Conservation (phyloP, 2,888 invertebrate species). For the Glomeris marginata region DNA sequence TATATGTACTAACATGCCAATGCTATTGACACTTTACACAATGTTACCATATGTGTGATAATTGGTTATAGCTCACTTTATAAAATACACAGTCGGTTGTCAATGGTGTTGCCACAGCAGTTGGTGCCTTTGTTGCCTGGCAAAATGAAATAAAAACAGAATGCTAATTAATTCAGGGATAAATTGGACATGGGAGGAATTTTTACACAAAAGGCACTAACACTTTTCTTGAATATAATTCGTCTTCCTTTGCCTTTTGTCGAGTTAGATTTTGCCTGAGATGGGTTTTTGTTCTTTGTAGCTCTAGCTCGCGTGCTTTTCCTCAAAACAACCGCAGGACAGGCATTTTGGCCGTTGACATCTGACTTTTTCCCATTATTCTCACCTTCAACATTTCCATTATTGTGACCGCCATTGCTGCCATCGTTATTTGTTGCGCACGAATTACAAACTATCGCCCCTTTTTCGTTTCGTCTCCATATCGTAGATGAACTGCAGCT, state of each 20-base stretch:
- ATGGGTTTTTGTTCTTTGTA: conserved; percentile 17
- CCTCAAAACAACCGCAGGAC: conserved; percentile 13
- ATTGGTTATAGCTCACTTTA: too few species aligned
- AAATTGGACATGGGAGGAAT: too few species aligned
- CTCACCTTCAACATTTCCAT: conserved; percentile 3
- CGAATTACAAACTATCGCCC: conserved; percentile 54
- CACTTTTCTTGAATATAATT: conserved; percentile 55
- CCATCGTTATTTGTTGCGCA: conserved; percentile 41
- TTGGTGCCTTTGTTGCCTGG: conserved; percentile 61
- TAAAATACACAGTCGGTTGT: conserved; percentile 65
- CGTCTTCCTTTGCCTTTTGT: conserved; percentile 57
- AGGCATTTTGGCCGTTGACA: conserved; percentile 11
- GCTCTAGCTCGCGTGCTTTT: conserved; percentile 19
- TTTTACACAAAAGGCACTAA: too few species aligned
- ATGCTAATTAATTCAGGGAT: neutral
- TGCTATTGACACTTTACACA: conserved; percentile 3
- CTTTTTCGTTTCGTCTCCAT: conserved; percentile 59
- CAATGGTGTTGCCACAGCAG: conserved; percentile 62
- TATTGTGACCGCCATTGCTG: neutral
- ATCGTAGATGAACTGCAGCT: conserved; percentile 50
- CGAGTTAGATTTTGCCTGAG: conserved; percentile 18
- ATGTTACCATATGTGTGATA: too few species aligned
- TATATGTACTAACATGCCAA: conserved; percentile 2
- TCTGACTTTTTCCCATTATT: conserved; percentile 8
- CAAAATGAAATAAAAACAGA: conserved; percentile 18